phyloP scores from a whole-genome alignment of 2,113 vertebrate genomes.

The Erpornis zantholeuca region DNA sequence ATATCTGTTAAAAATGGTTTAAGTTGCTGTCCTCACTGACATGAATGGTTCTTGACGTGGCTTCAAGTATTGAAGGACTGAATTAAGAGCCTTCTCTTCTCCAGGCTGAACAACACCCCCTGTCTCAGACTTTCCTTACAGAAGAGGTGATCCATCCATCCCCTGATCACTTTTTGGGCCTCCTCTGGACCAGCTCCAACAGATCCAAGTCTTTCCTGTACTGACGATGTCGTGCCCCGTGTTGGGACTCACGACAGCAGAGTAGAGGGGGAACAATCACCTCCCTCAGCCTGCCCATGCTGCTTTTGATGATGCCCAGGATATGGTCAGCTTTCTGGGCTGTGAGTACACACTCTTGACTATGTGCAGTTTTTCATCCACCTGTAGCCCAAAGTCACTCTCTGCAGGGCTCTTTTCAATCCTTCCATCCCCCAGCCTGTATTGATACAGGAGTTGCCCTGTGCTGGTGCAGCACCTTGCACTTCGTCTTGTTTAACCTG shows the following conservation, averaged over 20 bases:
- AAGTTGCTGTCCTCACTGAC: not conserved
- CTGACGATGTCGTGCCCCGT: not conserved
- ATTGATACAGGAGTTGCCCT: not conserved
- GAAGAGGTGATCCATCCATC: not conserved
- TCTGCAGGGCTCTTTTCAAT: not conserved
- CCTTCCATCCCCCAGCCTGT: not conserved
- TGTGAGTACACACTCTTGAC: not conserved
- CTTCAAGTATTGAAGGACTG: not conserved
- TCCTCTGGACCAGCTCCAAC: not conserved
- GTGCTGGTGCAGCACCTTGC: not conserved
- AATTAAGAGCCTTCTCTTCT: not conserved
- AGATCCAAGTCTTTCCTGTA: not conserved
- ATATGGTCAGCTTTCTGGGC: accelerated
- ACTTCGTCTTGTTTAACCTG: not conserved
- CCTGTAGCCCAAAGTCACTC: not conserved
- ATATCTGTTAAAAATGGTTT: not conserved
- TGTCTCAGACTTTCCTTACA: not conserved
- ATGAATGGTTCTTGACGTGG: not conserved
- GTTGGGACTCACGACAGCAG: accelerated
- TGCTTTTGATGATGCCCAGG: not conserved
- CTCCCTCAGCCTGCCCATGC: not conserved
- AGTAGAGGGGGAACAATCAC: not conserved
- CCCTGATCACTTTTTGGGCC: not conserved
- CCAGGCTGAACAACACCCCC: not conserved
- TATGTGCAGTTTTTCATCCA: not conserved